Evolutionary conservation across 2,888 invertebrate species (phyloP).

Genomic region (Lissonota sp.): DNA sequence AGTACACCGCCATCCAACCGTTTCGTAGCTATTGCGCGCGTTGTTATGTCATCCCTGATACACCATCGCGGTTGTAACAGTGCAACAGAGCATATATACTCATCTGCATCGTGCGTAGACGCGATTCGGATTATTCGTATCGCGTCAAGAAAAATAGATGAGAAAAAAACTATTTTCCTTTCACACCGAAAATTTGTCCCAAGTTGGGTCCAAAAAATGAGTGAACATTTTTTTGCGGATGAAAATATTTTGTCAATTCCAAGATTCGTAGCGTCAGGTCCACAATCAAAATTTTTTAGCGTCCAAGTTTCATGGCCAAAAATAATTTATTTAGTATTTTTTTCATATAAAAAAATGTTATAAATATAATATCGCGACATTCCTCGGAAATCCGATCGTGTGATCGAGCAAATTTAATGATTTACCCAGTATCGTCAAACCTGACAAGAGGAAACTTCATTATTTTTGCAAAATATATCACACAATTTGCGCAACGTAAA

Average conservation of each 20-base stretch:
- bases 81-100: constrained; percentile 48
- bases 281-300: too few species aligned
- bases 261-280: neutral
- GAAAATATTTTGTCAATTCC: neutral
- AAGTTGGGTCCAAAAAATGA: too few species aligned
- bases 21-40: constrained; percentile 28
- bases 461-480: neutral
- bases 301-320: neutral
- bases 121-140: constrained; percentile 45
- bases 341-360: too few species aligned
- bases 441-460: too few species aligned
- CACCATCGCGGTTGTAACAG: constrained; percentile 43
- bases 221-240: too few species aligned
- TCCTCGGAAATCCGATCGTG: neutral
- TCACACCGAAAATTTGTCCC: too few species aligned
- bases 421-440: too few species aligned
- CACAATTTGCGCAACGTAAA: constrained; percentile 1
- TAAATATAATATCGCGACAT: too few species aligned
- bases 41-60: constrained; percentile 66
- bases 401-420: neutral
- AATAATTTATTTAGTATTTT: neutral
- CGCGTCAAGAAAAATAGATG: neutral
- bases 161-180: neutral
- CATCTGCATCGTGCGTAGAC: constrained; percentile 43
- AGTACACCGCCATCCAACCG: constrained; percentile 60